Evolutionary conservation across 2,113 vertebrate species (phyloP).

Genomic region (Mionectes macconnelli): DNA sequence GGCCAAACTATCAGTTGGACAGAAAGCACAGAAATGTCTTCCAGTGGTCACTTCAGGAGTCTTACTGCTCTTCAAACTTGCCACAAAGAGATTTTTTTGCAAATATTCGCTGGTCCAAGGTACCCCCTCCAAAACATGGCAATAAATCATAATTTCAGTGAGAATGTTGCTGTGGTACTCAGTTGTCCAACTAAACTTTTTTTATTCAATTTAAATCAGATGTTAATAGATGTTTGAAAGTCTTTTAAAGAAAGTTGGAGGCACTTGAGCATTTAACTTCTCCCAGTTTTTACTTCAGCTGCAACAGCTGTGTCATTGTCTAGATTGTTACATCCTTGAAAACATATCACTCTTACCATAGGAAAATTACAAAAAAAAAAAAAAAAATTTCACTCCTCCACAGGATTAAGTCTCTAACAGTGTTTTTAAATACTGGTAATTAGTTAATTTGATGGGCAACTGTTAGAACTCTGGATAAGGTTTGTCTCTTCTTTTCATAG

Average conservation of each 20-base stretch:
- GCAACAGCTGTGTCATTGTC: not conserved
- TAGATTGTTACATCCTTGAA: not conserved
- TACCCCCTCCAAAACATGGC: not conserved
- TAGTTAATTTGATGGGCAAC: not conserved
- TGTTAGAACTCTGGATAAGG: not conserved
- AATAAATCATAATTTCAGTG: not conserved
- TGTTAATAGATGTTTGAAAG: not conserved
- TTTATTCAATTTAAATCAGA: not conserved
- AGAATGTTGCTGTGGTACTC: not conserved
- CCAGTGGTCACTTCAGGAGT: not conserved
- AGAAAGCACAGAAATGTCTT: not conserved
- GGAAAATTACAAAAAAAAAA: not conserved
- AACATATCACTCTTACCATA: not conserved
- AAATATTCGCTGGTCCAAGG: not conserved
- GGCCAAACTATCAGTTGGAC: not conserved
- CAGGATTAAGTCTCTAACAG: not conserved
- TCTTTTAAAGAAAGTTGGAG: not conserved
- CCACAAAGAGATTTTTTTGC: not conserved
- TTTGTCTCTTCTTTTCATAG: not conserved
- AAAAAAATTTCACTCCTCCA: not conserved
- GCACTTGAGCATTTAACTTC: not conserved
- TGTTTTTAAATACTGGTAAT: not conserved
- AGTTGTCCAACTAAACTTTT: not conserved
- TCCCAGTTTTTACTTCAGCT: not conserved
- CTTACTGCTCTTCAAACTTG: not conserved